A percentile compares a stretch with the other conserved stretches of the same genome.
phyloP scores from a whole-genome alignment of 2,888 invertebrate genomes.

The Pedicia rivosa region DNA sequence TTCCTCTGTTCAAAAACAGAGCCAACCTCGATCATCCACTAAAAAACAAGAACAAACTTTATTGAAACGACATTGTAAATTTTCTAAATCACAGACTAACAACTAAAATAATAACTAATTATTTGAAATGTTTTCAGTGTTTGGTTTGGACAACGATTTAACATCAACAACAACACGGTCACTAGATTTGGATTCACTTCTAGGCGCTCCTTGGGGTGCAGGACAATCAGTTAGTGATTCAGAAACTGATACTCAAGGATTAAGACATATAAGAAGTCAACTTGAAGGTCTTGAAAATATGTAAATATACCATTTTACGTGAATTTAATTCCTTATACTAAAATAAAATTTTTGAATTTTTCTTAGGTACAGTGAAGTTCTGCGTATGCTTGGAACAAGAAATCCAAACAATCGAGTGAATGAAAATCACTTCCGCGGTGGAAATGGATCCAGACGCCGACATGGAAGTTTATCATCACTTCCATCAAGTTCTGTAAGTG shows the following conservation, averaged over 20 bases:
- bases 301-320: conserved; percentile 38
- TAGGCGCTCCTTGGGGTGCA: conserved; percentile 41
- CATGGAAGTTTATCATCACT: conserved; percentile 73
- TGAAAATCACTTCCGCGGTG: conserved; percentile 18
- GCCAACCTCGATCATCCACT: conserved; percentile 8
- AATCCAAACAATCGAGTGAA: conserved; percentile 11
- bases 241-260: conserved; percentile 59
- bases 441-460: conserved; percentile 34
- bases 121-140: conserved; percentile 34
- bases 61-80: conserved; percentile 15
- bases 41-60: conserved; percentile 15
- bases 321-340: not conserved
- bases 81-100: not conserved
- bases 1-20: conserved; percentile 14
- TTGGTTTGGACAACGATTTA: conserved; percentile 57
- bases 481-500: conserved; percentile 69
- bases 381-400: conserved; percentile 33
- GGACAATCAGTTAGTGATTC: conserved; percentile 45
- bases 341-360: not conserved
- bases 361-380: conserved; percentile 44
- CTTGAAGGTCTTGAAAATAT: conserved; percentile 69
- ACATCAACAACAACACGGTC: conserved; percentile 65
- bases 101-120: not conserved
- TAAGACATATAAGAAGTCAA: conserved; percentile 62
- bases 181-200: conserved; percentile 59